phyloP scores from a whole-genome alignment of 2,888 invertebrate genomes.

The Hypena proboscidalis region DNA sequence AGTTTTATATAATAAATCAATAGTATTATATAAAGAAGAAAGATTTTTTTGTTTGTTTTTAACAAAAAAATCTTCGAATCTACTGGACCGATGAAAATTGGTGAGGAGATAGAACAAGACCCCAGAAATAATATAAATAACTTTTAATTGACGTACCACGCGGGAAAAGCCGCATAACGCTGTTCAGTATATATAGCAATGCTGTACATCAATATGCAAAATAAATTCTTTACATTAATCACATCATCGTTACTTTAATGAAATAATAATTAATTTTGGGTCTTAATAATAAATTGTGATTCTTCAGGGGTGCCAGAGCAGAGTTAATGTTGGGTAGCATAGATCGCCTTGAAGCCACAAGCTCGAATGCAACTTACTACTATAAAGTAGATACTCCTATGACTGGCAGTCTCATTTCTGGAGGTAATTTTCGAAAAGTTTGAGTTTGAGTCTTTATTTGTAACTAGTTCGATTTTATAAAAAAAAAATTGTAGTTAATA shows the following conservation, averaged over 20 bases:
- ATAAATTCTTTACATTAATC: too few relatives aligned
- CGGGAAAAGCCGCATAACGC: too few relatives aligned
- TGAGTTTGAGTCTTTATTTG: neutral
- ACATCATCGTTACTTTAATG: too few relatives aligned
- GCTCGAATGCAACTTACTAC: conserved; percentile 92
- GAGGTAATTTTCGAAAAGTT: conserved; percentile 61
- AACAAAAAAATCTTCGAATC: too few relatives aligned
- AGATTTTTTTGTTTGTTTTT: too few relatives aligned
- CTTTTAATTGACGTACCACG: too few relatives aligned
- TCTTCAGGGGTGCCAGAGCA: conserved; percentile 69
- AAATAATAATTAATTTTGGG: neutral
- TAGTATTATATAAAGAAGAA: too few relatives aligned
- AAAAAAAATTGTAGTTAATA: neutral
- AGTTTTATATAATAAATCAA: conserved; percentile 22
- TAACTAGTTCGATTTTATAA: conserved; percentile 6
- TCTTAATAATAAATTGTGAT: neutral
- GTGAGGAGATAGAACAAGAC: too few relatives aligned
- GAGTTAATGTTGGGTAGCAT: conserved; percentile 87
- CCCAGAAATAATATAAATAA: too few relatives aligned
- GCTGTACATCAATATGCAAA: too few relatives aligned
- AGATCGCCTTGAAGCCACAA: conserved; percentile 91
- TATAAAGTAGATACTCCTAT: conserved; percentile 94
- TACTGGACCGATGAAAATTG: too few relatives aligned
- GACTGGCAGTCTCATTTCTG: conserved; percentile 93
- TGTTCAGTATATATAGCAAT: too few relatives aligned